phyloP scores from a whole-genome alignment of 2,888 invertebrate genomes.

The Nomada flava region DNA sequence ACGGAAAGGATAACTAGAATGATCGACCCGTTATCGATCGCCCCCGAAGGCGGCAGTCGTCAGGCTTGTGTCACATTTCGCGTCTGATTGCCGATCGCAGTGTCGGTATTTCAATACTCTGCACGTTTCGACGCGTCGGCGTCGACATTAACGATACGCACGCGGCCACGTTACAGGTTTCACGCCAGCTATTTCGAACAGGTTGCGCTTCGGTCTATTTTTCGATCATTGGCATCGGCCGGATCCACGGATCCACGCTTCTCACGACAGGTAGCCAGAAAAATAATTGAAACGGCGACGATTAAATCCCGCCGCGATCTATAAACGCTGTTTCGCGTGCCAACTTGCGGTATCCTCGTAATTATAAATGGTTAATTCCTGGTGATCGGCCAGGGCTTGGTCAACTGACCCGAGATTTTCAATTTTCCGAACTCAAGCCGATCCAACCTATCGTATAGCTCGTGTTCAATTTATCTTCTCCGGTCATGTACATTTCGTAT shows the following conservation, averaged over 20 bases:
- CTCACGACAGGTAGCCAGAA: constrained; percentile 68
- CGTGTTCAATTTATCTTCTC: constrained; percentile 6
- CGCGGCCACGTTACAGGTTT: constrained; percentile 65
- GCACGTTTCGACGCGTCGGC: constrained; percentile 21
- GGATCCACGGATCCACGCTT: constrained; percentile 64
- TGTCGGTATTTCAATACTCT: constrained; percentile 15
- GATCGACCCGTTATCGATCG: no score
- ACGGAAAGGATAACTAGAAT: background rate
- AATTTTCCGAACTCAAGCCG: background rate
- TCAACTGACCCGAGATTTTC: background rate
- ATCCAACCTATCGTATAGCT: background rate
- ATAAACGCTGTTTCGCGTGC: constrained; percentile 52
- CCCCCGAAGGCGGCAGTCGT: background rate
- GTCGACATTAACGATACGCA: constrained; percentile 37
- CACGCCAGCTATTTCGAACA: constrained; percentile 71
- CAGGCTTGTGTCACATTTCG: constrained; percentile 4
- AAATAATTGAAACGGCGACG: constrained; percentile 65
- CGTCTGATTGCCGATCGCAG: constrained; percentile 4
- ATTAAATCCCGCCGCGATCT: constrained; percentile 66
- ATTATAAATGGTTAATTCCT: constrained; percentile 62
- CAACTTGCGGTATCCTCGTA: constrained; percentile 59
- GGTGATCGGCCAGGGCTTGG: constrained; percentile 60
- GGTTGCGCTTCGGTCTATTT: constrained; percentile 73
- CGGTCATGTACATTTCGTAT: background rate
- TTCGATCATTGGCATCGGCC: constrained; percentile 72